Percentiles rank a stretch among this genome's conserved stretches.
Conservation (phyloP, 2,113 vertebrate genomes). For the Ophthalmolycus amberensis region DNA sequence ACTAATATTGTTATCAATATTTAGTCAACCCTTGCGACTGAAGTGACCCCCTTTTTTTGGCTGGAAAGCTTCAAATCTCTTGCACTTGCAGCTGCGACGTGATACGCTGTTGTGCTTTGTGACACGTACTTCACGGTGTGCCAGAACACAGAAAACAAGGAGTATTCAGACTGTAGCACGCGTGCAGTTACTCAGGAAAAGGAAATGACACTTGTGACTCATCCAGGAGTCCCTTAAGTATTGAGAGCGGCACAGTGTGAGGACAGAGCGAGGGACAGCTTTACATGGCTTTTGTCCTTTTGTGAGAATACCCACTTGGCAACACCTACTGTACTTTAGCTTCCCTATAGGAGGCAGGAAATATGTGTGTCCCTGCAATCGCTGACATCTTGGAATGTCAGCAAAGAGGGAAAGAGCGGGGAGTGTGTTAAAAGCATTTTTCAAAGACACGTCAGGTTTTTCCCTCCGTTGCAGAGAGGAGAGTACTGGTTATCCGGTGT, state of each 20-base stretch:
- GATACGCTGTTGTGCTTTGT: conserved; percentile 39
- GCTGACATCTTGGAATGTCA: conserved; percentile 65
- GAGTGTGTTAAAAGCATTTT: conserved; percentile 67
- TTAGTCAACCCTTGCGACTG: conserved; percentile 7
- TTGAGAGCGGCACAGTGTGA: conserved; percentile 18
- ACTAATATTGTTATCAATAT: conserved; percentile 24
- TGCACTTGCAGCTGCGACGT: conserved; percentile 14
- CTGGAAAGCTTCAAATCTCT: not conserved
- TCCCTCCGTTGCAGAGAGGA: conserved; percentile 51
- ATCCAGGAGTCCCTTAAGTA: conserved; percentile 5
- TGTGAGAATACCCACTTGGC: conserved; percentile 44
- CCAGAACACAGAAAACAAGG: conserved; percentile 20
- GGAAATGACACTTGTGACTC: conserved; percentile 8
- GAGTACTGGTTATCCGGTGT: conserved; percentile 63
- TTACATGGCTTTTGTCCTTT: conserved; percentile 64
- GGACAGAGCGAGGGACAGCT: conserved; percentile 20
- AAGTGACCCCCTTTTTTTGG: conserved; percentile 8
- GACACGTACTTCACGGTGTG: conserved; percentile 16
- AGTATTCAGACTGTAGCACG: not conserved
- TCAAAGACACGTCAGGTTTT: conserved; percentile 58
- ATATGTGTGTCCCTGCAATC: conserved; percentile 55
- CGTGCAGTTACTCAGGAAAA: not conserved
- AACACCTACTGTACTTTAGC: conserved; percentile 59
- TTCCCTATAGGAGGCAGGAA: conserved; percentile 55
- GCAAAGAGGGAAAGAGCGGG: conserved; percentile 46